Base-by-base conservation (phyloP, 1,140 invertebrate species). In the Drosophila nikananu region DNA sequence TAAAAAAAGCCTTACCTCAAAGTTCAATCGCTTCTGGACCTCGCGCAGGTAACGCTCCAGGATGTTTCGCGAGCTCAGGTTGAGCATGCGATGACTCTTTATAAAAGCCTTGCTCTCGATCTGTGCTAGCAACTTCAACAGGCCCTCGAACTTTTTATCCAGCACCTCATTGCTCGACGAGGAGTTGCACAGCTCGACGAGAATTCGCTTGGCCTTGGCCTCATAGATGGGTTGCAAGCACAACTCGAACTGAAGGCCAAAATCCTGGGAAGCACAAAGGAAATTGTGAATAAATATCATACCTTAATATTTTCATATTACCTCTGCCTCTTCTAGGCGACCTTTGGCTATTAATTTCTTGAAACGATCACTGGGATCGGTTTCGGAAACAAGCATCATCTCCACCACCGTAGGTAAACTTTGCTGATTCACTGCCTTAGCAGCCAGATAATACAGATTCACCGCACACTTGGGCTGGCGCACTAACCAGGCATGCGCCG, bases 251-350 rank as follows among this genome's bases (percentile, higher is more conserved):
- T 93, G 86, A 7, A 71, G 80, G 17, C 89, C 91, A 55, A 92
- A 93, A 21, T 84, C 81, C 84, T 87, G 17, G 2, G 1, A 54
- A 32, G 17, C 2, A 48, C 7, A 10, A 3, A 42, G 15, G n/a
- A 52, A 30, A 8, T 6, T 1, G 17, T 30, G 5, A 52, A 12
- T n/a, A 49, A 49, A 27, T 27, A n/a, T 2, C 15, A 1, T 6
- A 27, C 5, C 6, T 27, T n/a, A n/a, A 27, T n/a, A 17, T 25
- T n/a, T 10, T 5, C 4, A 5, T 3, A 30, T 23, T 73, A 87
- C 83, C 73, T 93, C 92, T 0, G 92, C 92, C 61, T 93, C 92
- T 48, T 93, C 86, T n/a, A 93, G 70, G 39, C 83, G 91, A 12
- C 92, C 92, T 21, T 86, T 93, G 8, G 77, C 75, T 54, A 93